Evolutionary conservation across 2,888 invertebrate species (phyloP), one percentile per base, ranked within the genome.

Genomic region (Cryptocephalus moraei): DNA sequence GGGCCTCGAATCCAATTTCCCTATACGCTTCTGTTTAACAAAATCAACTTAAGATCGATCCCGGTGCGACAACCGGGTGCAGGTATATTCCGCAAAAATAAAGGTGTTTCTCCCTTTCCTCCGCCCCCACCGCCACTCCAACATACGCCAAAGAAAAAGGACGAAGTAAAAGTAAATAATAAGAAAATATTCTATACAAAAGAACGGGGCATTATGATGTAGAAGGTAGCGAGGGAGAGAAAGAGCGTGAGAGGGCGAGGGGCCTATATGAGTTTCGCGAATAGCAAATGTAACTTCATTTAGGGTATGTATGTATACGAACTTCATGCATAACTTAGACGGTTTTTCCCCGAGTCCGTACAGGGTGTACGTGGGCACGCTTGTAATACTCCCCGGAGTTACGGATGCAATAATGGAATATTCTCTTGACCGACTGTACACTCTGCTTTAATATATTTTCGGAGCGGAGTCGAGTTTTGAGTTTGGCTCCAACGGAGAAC

Each of bases 241-340:
- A 22, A 22, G 22, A 22, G 22, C 22, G 22, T 22, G 22, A 22
- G 22, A 22, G 22, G 22, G 6, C 22, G 22, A 22, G 22, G 22
- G 46, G 50, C 47, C 46, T 41, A 42, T 49, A 47, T 49, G 51
- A 49, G 49, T 50, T 50, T 45, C 44, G 45, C 50, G 50, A 49
- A 52, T 51, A 54, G 52, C 50, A 52, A 55, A 53, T 57, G 52
- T 59, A 59, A 59, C 58, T 59, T 58, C 57, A 59, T 58, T 58
- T 57, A 52, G 47, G 50, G 51, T 55, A 52, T 56, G 51, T 55
- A 52, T 56, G 57, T 22, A 22, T 22, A 22, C 51, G 55, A 57
- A 55, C 53, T 57, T 53, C 55, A 57, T 59, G 57, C 57, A 58
- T 59, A 57, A 58, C 55, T 57, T 57, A 59, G 51, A 50, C 48